These are phyloP conservation scores for Aptenodytes patagonicus DNA, from an alignment of 2,113 vertebrate genomes.

Conservation along the genomic window DNA sequence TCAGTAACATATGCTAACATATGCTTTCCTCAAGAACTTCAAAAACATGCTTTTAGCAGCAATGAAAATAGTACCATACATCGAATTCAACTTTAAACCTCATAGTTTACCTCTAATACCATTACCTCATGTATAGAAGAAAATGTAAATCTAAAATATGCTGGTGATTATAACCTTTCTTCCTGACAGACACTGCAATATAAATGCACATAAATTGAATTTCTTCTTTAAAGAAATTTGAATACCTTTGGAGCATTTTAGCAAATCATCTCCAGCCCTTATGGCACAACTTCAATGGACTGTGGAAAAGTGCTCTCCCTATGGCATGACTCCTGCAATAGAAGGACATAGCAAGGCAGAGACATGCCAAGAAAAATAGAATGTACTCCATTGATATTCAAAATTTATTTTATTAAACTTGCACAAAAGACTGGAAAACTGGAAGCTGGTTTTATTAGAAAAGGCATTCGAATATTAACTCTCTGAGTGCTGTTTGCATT, in stretches of 20 bases:
- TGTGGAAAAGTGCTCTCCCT: constrained; percentile 89
- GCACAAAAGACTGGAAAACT: constrained; percentile 80
- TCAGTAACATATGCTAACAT: constrained; percentile 79
- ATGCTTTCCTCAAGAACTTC: constrained; percentile 77
- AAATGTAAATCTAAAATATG: constrained; percentile 86
- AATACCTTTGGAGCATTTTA: constrained; percentile 94
- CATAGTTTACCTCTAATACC: constrained; percentile 78
- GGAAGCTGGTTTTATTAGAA: constrained; percentile 67
- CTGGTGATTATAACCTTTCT: constrained; percentile 96
- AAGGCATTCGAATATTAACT: constrained; percentile 67
- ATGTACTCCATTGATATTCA: constrained; percentile 92
- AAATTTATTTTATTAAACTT: constrained; percentile 95
- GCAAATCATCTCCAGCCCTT: constrained; percentile 96
- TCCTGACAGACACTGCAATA: constrained; percentile 98
- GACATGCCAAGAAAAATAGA: constrained; percentile 94
- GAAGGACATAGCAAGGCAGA: constrained; percentile 71
- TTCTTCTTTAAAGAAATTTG: constrained; percentile 94
- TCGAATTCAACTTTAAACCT: constrained; percentile 73
- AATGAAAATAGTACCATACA: constrained; percentile 76
- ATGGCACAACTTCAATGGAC: constrained; percentile 92
- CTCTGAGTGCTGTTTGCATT: not conserved
- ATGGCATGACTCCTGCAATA: constrained; percentile 80
- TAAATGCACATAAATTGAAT: constrained; percentile 99
- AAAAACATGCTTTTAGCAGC: constrained; percentile 75
- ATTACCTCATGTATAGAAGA: constrained; percentile 83